phyloP scores from a whole-genome alignment of 37 sponge, comb jelly and placozoan genomes.

The Aphrocallistes beatrix region DNA sequence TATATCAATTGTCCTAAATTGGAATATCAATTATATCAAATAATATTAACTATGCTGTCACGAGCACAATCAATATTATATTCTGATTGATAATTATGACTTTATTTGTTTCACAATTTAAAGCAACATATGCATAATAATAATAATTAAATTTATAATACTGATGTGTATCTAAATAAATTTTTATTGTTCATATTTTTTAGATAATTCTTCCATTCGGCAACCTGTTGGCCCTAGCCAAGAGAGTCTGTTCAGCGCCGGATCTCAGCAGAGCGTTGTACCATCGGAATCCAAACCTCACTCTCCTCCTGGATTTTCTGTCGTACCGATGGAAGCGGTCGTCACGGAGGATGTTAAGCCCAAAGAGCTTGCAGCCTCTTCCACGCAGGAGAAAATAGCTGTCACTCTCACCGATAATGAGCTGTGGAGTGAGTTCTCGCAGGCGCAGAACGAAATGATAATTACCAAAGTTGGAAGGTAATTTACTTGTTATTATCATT shows the following conservation, averaged over 20 bases:
- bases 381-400: not conserved
- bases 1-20: too few species aligned
- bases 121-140: not conserved
- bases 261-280: not conserved
- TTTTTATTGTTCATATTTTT: not conserved
- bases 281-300: not conserved
- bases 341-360: not conserved
- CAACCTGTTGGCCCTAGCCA: not conserved
- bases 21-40: not conserved
- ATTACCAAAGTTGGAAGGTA: constrained; percentile 18
- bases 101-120: not conserved
- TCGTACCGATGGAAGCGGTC: not conserved
- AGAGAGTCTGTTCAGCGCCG: not conserved
- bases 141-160: not conserved
- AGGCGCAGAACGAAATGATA: constrained; percentile 20
- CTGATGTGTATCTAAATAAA: not conserved
- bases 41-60: not conserved
- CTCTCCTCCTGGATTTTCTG: not conserved
- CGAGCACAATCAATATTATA: not conserved
- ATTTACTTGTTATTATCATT: not conserved
- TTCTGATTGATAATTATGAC: not conserved
- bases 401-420: not conserved
- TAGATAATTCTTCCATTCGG: not conserved
- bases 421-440: not conserved
- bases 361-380: not conserved